These are phyloP conservation scores for Anthoscopus minutus DNA, from an alignment of 2,113 vertebrate genomes.

Conservation along the genomic window DNA sequence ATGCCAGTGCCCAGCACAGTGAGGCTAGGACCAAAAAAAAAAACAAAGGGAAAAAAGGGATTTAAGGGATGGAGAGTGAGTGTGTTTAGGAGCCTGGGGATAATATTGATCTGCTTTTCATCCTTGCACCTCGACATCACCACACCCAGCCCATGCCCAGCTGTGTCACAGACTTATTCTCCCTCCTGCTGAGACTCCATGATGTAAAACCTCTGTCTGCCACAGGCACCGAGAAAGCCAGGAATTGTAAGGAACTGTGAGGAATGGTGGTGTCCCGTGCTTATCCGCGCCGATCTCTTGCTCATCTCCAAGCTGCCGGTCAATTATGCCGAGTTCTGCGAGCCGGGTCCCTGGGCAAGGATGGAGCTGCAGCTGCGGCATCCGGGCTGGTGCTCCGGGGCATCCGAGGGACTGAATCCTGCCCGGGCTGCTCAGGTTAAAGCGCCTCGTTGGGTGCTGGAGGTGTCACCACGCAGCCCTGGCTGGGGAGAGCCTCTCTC, in stretches of 20 bases:
- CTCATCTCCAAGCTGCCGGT: background rate
- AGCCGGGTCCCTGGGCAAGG: background rate
- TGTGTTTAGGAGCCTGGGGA: background rate
- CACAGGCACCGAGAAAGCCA: fast-evolving
- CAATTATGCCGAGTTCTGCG: background rate
- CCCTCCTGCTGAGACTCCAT: background rate
- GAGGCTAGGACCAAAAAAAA: no score
- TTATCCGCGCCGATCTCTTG: background rate
- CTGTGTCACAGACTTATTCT: background rate
- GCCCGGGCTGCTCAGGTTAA: background rate
- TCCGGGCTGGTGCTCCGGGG: fast-evolving
- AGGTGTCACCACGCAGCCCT: fast-evolving
- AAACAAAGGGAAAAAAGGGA: fast-evolving
- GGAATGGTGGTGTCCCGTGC: background rate
- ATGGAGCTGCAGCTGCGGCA: background rate
- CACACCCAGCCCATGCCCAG: fast-evolving
- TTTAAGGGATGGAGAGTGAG: background rate
- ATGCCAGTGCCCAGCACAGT: fast-evolving
- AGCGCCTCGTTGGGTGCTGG: background rate
- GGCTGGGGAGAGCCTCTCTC: background rate
- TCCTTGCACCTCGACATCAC: background rate
- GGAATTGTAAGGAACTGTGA: background rate
- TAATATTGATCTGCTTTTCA: background rate
- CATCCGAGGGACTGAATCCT: background rate
- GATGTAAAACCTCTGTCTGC: background rate